Base-by-base conservation (phyloP, 2,113 vertebrate species). In the Centropus bengalensis region DNA sequence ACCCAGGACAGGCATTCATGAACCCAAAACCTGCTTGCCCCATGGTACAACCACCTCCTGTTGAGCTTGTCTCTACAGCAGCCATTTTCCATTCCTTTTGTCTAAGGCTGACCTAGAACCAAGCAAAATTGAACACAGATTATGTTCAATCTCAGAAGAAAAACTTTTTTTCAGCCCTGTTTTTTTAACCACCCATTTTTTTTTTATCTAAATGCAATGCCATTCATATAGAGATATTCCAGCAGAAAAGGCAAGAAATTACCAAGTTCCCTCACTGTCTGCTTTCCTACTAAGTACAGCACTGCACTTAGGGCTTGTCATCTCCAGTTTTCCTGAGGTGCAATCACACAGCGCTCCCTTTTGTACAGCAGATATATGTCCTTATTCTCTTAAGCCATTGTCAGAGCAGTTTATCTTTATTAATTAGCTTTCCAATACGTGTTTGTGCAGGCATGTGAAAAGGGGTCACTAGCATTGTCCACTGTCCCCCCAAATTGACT, bases 101-200 rank as follows among this genome's bases (percentile, higher is more conserved):
- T 90, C 83, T 74, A 76, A 83, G 60, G 33, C 52, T 89, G 69
- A 81, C n/a, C 23, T 78, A 91, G 36, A 90, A 95, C n/a, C 26
- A 71, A 11, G 7, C 24, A 94, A 88, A 96, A 93, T 24, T 80
- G 56, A 88, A 89, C 68, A 86, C 63, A 95, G 75, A 89, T 9
- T 74, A 76, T n/a, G n/a, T n/a, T n/a, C n/a, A n/a, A n/a, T n/a
- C n/a, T n/a, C n/a, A n/a, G 44, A 60, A 15, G 18, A 21, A 16
- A 18, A 38, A 45, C 6, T 4, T 0, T 58, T 76, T 64, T 66
- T 69, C 56, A 91, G 51, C 24, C 63, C 51, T 85, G 92, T 79
- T 20, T 79, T 91, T 94, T 74, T 73, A 78, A 55, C n/a, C 76
- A 86, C 44, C 3, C 42, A 26, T 86, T 94, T 94, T 86, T 94